Base-by-base conservation (phyloP, 2,113 vertebrate genomes). In the Plotosus lineatus region DNA sequence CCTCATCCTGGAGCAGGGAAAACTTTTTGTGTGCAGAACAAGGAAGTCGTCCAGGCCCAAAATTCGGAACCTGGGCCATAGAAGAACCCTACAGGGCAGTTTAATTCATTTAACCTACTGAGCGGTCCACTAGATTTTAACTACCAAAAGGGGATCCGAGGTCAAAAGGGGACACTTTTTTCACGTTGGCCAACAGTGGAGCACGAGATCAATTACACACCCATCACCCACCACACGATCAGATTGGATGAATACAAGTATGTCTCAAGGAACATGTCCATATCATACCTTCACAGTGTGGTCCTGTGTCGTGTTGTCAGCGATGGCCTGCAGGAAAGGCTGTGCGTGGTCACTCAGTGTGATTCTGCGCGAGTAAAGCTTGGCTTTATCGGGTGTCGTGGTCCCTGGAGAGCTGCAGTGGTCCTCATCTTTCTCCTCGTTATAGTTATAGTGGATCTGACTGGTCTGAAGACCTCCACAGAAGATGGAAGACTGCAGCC, bases 401-500 rank as follows among this genome's bases (percentile, higher is more conserved):
- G 95, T 95, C 3, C 96, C 96, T 60, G 95, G 94, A 14, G 96
- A 96, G 87, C 95, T 98, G 88, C 97, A 98, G 84, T 98, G 96
- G 89, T 99, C 98, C 90, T 99, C 97, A n/a, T 99, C 98, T 88
- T 99, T 99, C 89, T 99, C 98, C 78, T 99, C 98, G 21, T 99
- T 99, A 89, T 99, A 99, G 91, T 96, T 99, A 69, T 99, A 99
- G 90, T 98, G 97, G 90, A 98, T 98, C 87, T 99, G 97, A 90
- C 97, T 99, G 53, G 97, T 99, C 87, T 99, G 98, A 81, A 99
- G 92, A 40, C 98, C 98, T 7, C 98, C 98, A 3, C 95, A 98
- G 88, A 99, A 99, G 81, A 99, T 95, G 0, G 98, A 98, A 0
- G 96, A 99, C 89, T 97, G 96, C 75, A 99, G 94, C 98, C 98